Conservation (phyloP, 2,888 invertebrate species). For the Apoderus coryli region DNA sequence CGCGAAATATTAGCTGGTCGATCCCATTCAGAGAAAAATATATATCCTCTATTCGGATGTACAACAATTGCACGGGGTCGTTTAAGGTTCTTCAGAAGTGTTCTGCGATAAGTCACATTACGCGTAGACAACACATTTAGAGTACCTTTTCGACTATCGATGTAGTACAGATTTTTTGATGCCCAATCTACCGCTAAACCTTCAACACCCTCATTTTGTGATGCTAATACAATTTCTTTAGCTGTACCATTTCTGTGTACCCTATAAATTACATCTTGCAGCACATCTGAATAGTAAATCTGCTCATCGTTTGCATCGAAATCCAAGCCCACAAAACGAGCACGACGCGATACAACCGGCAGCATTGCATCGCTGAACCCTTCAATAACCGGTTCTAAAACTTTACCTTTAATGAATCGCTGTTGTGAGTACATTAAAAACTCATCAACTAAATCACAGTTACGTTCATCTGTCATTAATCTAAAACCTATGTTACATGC, state of each 20-base stretch:
- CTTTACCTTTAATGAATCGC: constrained; percentile 81
- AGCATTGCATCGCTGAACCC: constrained; percentile 91
- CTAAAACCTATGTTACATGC: constrained; percentile 82
- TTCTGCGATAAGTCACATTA: constrained; percentile 71
- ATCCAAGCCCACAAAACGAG: constrained; percentile 80
- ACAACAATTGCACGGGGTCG: constrained; percentile 92
- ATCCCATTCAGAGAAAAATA: constrained; percentile 95
- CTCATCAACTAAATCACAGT: constrained; percentile 69
- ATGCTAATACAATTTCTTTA: constrained; percentile 80
- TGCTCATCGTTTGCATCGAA: constrained; percentile 82
- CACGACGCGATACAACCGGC: constrained; percentile 81
- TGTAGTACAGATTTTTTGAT: constrained; percentile 88
- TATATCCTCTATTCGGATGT: constrained; percentile 86
- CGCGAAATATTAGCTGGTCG: constrained; percentile 92
- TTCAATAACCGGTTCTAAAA: constrained; percentile 73
- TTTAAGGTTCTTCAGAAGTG: constrained; percentile 73
- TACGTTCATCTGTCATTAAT: constrained; percentile 55
- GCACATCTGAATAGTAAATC: constrained; percentile 95
- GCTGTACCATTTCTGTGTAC: constrained; percentile 67
- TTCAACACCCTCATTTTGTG: constrained; percentile 94
- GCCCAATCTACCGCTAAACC: constrained; percentile 94
- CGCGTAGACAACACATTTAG: constrained; percentile 82
- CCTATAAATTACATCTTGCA: constrained; percentile 85
- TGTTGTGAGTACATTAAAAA: constrained; percentile 94
- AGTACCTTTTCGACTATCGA: constrained; percentile 87